phyloP scores from a whole-genome alignment of 2,888 invertebrate genomes.

The Seira musarum region DNA sequence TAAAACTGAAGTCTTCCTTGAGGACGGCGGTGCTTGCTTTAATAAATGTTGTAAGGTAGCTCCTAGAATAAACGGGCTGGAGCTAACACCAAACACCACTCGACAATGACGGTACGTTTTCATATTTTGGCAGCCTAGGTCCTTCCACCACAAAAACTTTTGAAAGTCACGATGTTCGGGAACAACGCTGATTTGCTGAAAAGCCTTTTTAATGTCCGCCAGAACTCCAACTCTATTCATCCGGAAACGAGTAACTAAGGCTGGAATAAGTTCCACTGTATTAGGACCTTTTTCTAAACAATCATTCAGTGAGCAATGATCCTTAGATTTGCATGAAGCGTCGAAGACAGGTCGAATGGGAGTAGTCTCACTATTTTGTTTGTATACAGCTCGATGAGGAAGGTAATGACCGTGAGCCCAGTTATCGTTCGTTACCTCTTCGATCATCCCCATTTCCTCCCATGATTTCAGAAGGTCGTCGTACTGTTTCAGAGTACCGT shows the following conservation, averaged over 20 bases:
- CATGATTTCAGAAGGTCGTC: background rate
- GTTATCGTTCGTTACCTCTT: background rate
- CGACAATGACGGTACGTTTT: slow-evolving; percentile 63
- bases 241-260: slow-evolving; percentile 51
- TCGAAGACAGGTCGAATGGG: slow-evolving; percentile 19
- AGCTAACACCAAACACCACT: slow-evolving; percentile 65
- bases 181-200: slow-evolving; percentile 70
- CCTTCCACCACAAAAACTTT: slow-evolving; percentile 29
- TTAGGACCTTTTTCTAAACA: slow-evolving; percentile 67
- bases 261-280: slow-evolving; percentile 63
- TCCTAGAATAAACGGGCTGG: background rate
- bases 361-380: slow-evolving; percentile 14
- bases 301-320: slow-evolving; percentile 60
- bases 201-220: slow-evolving; percentile 70
- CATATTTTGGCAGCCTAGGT: background rate
- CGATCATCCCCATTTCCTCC: background rate
- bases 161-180: background rate
- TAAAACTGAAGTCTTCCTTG: background rate
- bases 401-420: background rate
- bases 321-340: no score
- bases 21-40: background rate
- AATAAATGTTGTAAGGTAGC: slow-evolving; percentile 7
- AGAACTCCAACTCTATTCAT: slow-evolving; percentile 59
- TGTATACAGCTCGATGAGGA: slow-evolving; percentile 15
- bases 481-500: background rate